These are phyloP conservation scores for Neoaliturus tenellus DNA, from an alignment of 2,888 invertebrate species.

Conservation along the genomic window DNA sequence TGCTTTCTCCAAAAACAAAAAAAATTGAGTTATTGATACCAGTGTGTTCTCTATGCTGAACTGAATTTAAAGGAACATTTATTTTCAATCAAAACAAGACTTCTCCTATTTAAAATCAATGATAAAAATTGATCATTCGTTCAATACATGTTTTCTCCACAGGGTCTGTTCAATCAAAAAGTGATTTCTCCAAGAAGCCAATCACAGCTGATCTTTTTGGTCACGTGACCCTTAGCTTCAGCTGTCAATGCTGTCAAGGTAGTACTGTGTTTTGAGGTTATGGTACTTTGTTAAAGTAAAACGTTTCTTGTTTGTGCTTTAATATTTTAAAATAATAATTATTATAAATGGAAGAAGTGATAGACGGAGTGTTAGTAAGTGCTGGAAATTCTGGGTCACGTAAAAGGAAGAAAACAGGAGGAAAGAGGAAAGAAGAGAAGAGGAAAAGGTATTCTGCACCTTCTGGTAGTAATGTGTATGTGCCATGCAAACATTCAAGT, in stretches of 20 bases:
- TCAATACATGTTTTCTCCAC: neutral
- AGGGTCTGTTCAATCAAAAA: neutral
- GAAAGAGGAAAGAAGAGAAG: conserved; percentile 49
- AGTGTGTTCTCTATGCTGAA: neutral
- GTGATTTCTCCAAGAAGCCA: conserved; percentile 14
- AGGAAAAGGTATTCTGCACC: conserved; percentile 41
- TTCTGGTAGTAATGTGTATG: conserved; percentile 30
- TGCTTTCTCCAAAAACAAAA: neutral
- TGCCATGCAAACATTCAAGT: conserved; percentile 37
- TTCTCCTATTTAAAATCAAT: neutral
- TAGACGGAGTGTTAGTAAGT: conserved; percentile 43
- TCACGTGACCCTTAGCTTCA: neutral
- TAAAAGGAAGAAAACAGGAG: conserved; percentile 50
- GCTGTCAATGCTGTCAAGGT: neutral
- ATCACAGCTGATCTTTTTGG: neutral
- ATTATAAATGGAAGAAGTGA: conserved; percentile 38
- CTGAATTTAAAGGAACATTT: neutral
- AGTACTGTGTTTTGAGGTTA: neutral
- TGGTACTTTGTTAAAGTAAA: neutral
- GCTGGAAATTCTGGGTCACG: conserved; percentile 26
- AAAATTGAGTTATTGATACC: neutral
- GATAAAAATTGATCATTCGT: neutral
- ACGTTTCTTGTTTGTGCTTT: neutral
- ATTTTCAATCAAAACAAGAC: neutral
- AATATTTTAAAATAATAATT: neutral